phyloP scores from a whole-genome alignment of 2,797 vertebrate genomes.

The Acropternis orthonyx region DNA sequence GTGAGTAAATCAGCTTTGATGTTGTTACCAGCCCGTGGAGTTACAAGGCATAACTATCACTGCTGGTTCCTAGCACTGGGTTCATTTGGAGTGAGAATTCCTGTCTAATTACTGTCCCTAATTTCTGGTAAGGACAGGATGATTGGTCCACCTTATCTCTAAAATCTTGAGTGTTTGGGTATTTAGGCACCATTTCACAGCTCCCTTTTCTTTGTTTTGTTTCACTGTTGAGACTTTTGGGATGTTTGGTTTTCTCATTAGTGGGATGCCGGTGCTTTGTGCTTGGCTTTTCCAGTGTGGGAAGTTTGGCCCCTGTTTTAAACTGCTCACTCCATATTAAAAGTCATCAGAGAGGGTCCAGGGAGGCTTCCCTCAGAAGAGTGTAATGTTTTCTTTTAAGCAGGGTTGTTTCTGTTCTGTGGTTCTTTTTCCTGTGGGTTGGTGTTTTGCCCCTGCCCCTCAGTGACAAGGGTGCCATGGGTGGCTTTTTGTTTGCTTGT shows the following conservation, averaged over 20 bases:
- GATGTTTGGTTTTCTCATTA: neutral
- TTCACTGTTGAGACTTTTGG: neutral
- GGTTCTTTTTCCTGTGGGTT: neutral
- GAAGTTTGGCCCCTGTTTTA: neutral
- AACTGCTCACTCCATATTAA: neutral
- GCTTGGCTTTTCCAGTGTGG: neutral
- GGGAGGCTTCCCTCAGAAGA: neutral
- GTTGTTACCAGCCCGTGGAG: neutral
- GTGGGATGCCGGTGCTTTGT: neutral
- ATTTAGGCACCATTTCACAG: neutral
- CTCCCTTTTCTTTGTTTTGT: neutral
- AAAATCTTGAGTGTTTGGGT: neutral
- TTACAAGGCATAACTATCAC: rapidly evolving
- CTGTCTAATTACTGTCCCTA: neutral
- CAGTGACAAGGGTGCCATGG: neutral
- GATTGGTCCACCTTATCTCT: neutral
- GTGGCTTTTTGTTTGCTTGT: neutral
- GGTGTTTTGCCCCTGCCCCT: neutral
- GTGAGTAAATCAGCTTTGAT: neutral
- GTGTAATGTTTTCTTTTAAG: neutral
- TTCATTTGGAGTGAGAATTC: neutral
- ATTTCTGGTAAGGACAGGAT: neutral
- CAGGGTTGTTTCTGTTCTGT: neutral
- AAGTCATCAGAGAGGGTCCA: neutral
- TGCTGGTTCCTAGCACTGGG: neutral